Base-by-base conservation (phyloP, 30 jellyfish, hydroid and myxozoan species). In the Turritopsis dohrnii region DNA sequence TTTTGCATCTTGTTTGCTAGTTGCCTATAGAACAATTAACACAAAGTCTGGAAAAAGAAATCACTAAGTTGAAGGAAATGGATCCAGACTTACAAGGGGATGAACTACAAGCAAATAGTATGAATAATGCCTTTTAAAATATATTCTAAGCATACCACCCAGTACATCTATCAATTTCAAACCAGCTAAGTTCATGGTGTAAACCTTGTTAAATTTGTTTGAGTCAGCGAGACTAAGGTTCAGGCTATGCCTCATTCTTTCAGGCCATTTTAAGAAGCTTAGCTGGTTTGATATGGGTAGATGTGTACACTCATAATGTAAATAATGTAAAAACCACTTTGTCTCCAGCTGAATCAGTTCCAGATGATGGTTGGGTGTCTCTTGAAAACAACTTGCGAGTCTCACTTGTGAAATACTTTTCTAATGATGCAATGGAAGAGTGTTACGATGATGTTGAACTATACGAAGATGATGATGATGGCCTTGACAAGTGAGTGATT, bases 21-120 rank as follows among this genome's bases (percentile, higher is more conserved):
- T 80, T 93, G 19, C 83, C 96, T 29, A 69, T 85, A 18, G 98
- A 89, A 24, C 86, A 72, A 41, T 60, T 93, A 84, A 77, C 85
- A 77, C 80, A 65, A 71, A 93, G 87, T 30, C 87, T 84, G 21
- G 98, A 88, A 79, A 82, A 85, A 29, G 96, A 93, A 66, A 75
- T 60, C 21, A 91, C 89, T 16, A 88, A 84, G 28, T 83, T 92
- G 21, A 83, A 92, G 52, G 83, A 72, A 24, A 79, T 92, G 75
- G 65, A 29, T 21, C 89, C 86, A 3, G 85, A 71, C 8, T 41
- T 41, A 13, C 24, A 25, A 21, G 75, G 54, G 16, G 85, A 80
- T 65, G 28, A 65, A 53, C 41, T 28, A 28, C 27, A 54, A 4
- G 92, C 69, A 8, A 16, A 18, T 23, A 28, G 84, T 52, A 76